Evolutionary conservation across 1,140 invertebrate genomes (phyloP), one percentile per base, ranked within the genome.

Genomic region (Watersipora subatra): DNA sequence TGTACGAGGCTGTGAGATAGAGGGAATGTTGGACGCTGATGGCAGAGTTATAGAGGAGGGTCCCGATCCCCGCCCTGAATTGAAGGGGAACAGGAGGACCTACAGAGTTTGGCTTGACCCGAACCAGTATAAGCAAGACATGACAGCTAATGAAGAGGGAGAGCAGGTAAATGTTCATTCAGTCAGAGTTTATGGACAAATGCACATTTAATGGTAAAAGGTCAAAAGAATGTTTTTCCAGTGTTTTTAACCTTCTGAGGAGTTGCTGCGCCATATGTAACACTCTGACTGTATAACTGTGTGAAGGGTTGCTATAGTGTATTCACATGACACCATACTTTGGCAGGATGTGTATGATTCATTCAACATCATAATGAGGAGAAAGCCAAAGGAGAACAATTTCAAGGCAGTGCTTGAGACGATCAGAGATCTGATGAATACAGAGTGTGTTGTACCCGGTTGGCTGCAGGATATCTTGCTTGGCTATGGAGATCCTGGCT

Each of bases 341-440:
- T 69, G 64, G 57, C 72, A 90, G 83, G 90, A 93, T 81, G 88
- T 97, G 12, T 97, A 98, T 78, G 91, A 93, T 76, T 88, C 88
- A n/a, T 99, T 99, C 76, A 99, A 98, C 77, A 88, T 99, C 28
- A 85, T 99, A 59, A 91, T 99, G 85, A 84, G 97, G 61, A 84
- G 97, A 27, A 97, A 97, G 80, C 95, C 97, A 0, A 99, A 99
- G 77, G 93, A 99, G 78, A 99, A 99, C 76, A 99, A 99, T 80
- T 99, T 99, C 77, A 86, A 99, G 82, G 96, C 96, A 0, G 97
- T 99, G 7, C 78, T 99, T 67, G 93, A 98, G 80, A 99, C 97
- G 0, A 99, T 99, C 68, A 82, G 96, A 2, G 92, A 97, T 79
- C 83, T 99, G 59, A 98, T 99, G 93, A 99, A 99, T 75, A 97